Base-by-base conservation (phyloP, 2,888 invertebrate genomes). In the Troides aeacus region DNA sequence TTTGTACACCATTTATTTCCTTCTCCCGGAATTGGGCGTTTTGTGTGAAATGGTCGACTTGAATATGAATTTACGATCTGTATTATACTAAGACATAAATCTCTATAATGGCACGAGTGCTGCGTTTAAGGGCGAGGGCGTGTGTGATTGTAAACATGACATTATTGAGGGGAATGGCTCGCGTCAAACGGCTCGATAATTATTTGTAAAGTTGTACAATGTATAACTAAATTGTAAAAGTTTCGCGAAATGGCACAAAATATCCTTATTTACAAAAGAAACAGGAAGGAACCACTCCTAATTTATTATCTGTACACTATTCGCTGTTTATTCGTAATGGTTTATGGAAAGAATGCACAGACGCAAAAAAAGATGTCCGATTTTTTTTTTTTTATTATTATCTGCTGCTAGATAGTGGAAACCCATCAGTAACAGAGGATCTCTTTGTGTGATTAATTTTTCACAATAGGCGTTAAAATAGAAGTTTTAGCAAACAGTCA, bases 1-100 rank as follows among this genome's bases (percentile, higher is more conserved):
- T 92, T 87, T 89, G 84, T 84, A 80, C 79, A 83, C 88, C 86
- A 89, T 91, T 90, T 89, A 90, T 89, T 89, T 88, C 87, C 84
- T 82, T 86, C 83, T 80, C 81, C 79, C 74, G 79, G 84, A 85
- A 85, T 83, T 79, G 81, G 77, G 74, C 70, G 75, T 80, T 79
- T 84, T 84, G 82, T 84, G 75, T 80, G 76, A 81, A 85, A 81
- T 87, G 85, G 77, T 85, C 82, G 85, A 83, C 84, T 86, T 79
- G 83, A 82, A 85, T 84, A 83, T 80, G 81, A 88, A 88, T 90
- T 90, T 90, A 90, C 84, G 86, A 83, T 81, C 70, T 71, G 74
- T 80, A 83, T 89, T 89, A 84, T 90, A 79, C 76, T 75, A 74
- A 72, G 78, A 78, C 83, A 91, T 91, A 92, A 92, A 91, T 92